Percentiles rank a stretch among this genome's conserved stretches.
Evolutionary conservation across 1,140 invertebrate genomes (phyloP).

Genomic region (Lutraria rhynchaena): DNA sequence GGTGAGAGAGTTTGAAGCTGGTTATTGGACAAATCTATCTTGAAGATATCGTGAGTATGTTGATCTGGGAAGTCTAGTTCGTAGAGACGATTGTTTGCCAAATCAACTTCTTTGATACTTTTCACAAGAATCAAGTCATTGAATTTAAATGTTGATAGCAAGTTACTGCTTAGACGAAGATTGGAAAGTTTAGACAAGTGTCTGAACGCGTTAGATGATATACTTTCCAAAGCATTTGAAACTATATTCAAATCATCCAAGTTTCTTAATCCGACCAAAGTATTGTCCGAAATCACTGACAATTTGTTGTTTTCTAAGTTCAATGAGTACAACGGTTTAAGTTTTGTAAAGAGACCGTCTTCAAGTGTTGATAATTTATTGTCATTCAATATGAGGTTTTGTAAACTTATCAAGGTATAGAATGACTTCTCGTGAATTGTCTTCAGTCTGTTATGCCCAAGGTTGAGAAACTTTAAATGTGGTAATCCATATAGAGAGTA

Average conservation of each 20-base stretch:
- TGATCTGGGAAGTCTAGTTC: slow-evolving; percentile 15
- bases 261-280: slow-evolving; percentile 57
- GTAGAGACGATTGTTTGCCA: slow-evolving; percentile 37
- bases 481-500: slow-evolving; percentile 61
- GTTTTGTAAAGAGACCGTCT: slow-evolving; percentile 48
- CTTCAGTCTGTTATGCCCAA: slow-evolving; percentile 61
- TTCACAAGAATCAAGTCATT: slow-evolving; percentile 15
- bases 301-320: slow-evolving; percentile 60
- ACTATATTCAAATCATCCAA: slow-evolving; percentile 52
- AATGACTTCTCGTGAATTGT: slow-evolving; percentile 56
- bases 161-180: slow-evolving; percentile 55
- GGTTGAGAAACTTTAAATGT: slow-evolving; percentile 65
- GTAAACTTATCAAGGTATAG: slow-evolving; percentile 39
- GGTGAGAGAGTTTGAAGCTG: slow-evolving; percentile 36
- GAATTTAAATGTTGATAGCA: slow-evolving; percentile 45
- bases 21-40: slow-evolving; percentile 54
- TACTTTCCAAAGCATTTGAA: slow-evolving; percentile 47
- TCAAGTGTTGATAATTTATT: slow-evolving; percentile 47
- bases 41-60: slow-evolving; percentile 12
- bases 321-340: slow-evolving; percentile 46
- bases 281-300: slow-evolving; percentile 34
- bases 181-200: slow-evolving; percentile 39
- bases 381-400: slow-evolving; percentile 57
- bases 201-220: slow-evolving; percentile 29
- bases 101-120: slow-evolving; percentile 45